phyloP scores from a whole-genome alignment of 1,140 invertebrate genomes.

The Drosophila dunni region DNA sequence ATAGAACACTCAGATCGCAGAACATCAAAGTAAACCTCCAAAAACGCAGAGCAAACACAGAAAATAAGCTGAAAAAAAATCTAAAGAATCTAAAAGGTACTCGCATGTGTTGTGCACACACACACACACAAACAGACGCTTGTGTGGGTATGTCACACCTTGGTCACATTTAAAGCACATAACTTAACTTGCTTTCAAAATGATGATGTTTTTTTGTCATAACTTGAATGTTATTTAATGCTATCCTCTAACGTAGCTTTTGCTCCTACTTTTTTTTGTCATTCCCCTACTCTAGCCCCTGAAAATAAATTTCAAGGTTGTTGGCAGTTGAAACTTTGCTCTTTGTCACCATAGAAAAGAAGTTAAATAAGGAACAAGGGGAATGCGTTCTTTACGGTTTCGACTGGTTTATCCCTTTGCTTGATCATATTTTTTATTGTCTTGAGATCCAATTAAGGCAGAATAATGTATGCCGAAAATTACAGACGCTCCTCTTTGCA shows the following conservation, averaged over 20 bases:
- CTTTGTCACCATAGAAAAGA: neutral
- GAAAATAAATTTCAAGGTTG: slow-evolving; percentile 6
- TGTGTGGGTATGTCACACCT: slow-evolving; percentile 16
- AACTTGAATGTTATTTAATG: slow-evolving; percentile 9
- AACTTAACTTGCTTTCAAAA: neutral
- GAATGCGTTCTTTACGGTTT: neutral
- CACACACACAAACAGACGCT: neutral
- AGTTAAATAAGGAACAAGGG: neutral
- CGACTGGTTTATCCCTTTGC: neutral
- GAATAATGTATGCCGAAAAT: slow-evolving; percentile 28
- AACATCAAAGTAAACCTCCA: slow-evolving; percentile 15
- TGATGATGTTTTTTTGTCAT: neutral
- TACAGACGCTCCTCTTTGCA: slow-evolving; percentile 41
- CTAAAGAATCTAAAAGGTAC: slow-evolving; percentile 2
- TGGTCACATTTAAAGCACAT: slow-evolving; percentile 13
- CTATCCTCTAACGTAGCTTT: slow-evolving; percentile 3
- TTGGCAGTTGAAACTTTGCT: neutral
- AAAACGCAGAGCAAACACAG: neutral
- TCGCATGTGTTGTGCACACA: neutral
- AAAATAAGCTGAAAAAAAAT: neutral
- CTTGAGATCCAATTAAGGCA: slow-evolving; percentile 29
- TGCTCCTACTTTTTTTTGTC: neutral
- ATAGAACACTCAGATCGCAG: neutral
- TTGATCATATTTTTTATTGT: neutral
- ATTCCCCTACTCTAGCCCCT: neutral